Percentiles rank a stretch among this genome's conserved stretches.
Evolutionary conservation across 2,113 vertebrate species (phyloP).

Genomic region (Raja brachyura): DNA sequence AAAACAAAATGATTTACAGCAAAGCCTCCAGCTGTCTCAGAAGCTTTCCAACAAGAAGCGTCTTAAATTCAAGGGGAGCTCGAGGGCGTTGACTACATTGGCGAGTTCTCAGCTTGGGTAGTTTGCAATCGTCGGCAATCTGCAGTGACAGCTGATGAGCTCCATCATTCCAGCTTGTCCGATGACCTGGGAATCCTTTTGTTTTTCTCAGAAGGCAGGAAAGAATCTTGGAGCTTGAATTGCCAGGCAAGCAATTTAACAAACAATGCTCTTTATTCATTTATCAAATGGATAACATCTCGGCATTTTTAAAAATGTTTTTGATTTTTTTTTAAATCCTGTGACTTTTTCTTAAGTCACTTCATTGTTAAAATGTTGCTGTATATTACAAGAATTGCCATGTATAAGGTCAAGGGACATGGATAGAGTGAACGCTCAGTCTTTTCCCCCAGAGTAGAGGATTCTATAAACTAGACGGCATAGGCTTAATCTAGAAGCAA

Average conservation of each 20-base stretch:
- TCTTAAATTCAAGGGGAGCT: background rate
- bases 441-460: too few relatives aligned
- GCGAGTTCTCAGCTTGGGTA: background rate
- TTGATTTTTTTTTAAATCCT: background rate
- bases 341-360: background rate
- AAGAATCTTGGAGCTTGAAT: background rate
- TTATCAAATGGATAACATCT: background rate
- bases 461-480: too few relatives aligned
- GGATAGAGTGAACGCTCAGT: too few relatives aligned
- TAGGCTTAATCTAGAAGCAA: too few relatives aligned
- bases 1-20: background rate
- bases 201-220: background rate
- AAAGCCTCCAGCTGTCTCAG: background rate
- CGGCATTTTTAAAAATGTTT: background rate
- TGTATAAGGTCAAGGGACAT: too few relatives aligned
- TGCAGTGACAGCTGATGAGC: background rate
- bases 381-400: background rate
- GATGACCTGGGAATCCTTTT: background rate
- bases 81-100: background rate
- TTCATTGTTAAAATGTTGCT: background rate
- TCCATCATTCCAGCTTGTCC: too few relatives aligned
- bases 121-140: background rate
- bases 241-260: background rate
- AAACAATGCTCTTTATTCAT: background rate
- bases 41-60: background rate